phyloP scores from a whole-genome alignment of 2,888 invertebrate species.

The Andricus quercusramuli region DNA sequence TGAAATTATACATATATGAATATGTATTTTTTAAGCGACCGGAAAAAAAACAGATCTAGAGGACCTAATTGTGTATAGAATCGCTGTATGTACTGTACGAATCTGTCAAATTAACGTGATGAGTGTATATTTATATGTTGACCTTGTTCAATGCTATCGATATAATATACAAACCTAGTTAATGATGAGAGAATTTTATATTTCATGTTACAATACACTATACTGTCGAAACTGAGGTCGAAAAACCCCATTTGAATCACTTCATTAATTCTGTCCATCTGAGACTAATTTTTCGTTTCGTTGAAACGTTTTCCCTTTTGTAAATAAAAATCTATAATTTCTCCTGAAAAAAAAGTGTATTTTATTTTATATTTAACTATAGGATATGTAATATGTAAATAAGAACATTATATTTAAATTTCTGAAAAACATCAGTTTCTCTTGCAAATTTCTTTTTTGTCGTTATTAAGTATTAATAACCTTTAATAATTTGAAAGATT shows the following conservation, averaged over 20 bases:
- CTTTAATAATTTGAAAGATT: neutral
- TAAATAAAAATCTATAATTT: constrained; percentile 67
- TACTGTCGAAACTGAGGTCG: constrained; percentile 53
- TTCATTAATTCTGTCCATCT: constrained; percentile 61
- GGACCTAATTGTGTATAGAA: constrained; percentile 63
- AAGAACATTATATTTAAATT: no score
- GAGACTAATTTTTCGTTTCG: constrained; percentile 59
- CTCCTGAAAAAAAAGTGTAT: constrained; percentile 51
- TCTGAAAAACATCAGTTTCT: no score
- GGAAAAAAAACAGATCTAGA: constrained; percentile 45
- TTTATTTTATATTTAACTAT: neutral
- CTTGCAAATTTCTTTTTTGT: neutral
- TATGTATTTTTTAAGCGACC: constrained; percentile 53
- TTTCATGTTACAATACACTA: constrained; percentile 71
- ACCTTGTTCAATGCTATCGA: constrained; percentile 65
- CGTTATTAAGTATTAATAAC: neutral
- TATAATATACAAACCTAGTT: constrained; percentile 67
- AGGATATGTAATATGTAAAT: neutral
- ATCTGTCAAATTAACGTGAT: constrained; percentile 65
- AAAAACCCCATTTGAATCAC: constrained; percentile 57
- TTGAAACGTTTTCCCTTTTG: constrained; percentile 64
- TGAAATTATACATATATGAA: constrained; percentile 49
- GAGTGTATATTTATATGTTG: constrained; percentile 77
- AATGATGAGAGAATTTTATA: constrained; percentile 76
- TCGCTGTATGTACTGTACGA: constrained; percentile 63